Evolutionary conservation across 2,797 vertebrate genomes (phyloP).

Genomic region (Sebastes elongatus): DNA sequence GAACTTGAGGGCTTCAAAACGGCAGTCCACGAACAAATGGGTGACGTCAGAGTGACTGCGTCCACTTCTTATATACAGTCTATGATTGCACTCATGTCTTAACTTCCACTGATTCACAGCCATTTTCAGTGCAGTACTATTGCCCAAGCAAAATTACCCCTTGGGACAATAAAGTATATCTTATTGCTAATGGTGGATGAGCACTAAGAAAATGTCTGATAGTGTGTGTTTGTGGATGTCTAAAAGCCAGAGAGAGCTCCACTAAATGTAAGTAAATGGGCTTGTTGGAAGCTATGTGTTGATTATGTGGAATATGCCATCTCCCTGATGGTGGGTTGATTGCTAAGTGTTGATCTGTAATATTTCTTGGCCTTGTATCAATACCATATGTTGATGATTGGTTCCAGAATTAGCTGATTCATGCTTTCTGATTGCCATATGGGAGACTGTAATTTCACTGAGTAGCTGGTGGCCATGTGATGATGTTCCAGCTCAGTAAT

Average conservation of each 20-base stretch:
- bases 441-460: background rate
- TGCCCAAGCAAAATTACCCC: too few relatives aligned
- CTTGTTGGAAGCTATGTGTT: background rate
- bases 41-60: too few relatives aligned
- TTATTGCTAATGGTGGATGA: background rate
- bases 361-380: background rate
- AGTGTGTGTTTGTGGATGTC: background rate
- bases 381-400: constrained; percentile 5
- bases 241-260: background rate
- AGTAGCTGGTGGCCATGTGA: constrained; percentile 8
- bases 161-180: too few relatives aligned
- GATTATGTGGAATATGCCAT: background rate
- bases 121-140: background rate
- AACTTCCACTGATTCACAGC: background rate
- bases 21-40: too few relatives aligned
- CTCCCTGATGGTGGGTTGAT: background rate
- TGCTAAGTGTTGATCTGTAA: background rate
- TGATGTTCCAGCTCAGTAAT: constrained; percentile 17
- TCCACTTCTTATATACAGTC: too few relatives aligned
- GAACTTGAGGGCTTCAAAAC: too few relatives aligned
- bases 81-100: background rate
- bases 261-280: background rate
- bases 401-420: constrained; percentile 10
- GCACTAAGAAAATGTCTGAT: background rate
- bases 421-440: constrained; percentile 1